Evolutionary conservation across 92 coral and sea anemone genomes (phyloP), one percentile per base, ranked within the genome.

Genomic region (Epizoanthus illoricatus): DNA sequence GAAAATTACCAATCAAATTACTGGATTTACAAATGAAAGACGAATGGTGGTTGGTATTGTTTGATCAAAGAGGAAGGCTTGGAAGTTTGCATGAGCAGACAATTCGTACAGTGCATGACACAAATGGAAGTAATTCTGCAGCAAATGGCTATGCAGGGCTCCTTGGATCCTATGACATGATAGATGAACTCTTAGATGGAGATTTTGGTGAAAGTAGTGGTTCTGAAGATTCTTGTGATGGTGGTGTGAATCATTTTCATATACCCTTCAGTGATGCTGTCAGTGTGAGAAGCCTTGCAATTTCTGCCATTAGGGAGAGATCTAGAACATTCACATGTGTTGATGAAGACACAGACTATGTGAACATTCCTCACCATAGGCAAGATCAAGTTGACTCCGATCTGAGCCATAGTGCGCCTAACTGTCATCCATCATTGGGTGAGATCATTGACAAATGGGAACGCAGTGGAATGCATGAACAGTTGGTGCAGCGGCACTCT

Each of bases 21-120:
- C 81, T 97, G 70, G 89, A 97, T 59, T 83, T 97, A n/a, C 94
- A 81, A 33, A 94, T 97, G 99, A 97, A 91, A 71, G 94, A 94
- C 54, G 99, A 97, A 80, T 97, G 99, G 99, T 97, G 99, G 99
- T 81, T 94, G 64, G 93, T 84, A 67, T 82, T 97, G 65, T 97
- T 97, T 83, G 99, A 97, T 10, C 94, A 88, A 74, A 81, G 96
- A 28, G 80, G 59, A 11, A 80, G 81, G 47, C 87, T 80, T 33
- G 69, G 83, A 5, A 80, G 85, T 47, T 67, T 86, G 2, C 76
- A 55, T 57, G 65, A 71, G 64, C 86, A 70, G 65, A 21, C 20
- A 9, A 57, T 59, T 62, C 83, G 24, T 7, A 70, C 80, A 58
- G 81, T 81, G 49, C 68, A 40, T 47, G 80, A 72, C 7, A 56